Evolutionary conservation across 2,113 vertebrate species (phyloP).

Genomic region (Coreoperca whiteheadi): DNA sequence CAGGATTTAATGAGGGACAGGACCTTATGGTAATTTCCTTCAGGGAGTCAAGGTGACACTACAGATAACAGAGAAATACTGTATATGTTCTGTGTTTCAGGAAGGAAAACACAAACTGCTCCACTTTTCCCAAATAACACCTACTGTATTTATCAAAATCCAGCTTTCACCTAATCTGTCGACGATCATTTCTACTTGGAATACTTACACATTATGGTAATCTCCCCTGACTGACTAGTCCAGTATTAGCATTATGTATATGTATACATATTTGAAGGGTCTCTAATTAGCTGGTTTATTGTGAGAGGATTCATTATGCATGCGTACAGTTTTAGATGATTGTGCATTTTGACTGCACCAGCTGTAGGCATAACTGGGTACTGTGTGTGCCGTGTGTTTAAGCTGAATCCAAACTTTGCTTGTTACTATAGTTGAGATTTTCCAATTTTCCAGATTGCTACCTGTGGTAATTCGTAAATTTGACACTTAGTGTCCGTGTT

Average conservation of each 20-base stretch:
- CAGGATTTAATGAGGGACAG: neutral
- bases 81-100: neutral
- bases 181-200: too few relatives aligned
- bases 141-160: neutral
- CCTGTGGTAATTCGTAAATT: neutral
- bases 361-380: too few relatives aligned
- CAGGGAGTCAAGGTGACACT: constrained; percentile 8
- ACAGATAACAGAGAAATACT: neutral
- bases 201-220: too few relatives aligned
- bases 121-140: neutral
- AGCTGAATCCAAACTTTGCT: too few relatives aligned
- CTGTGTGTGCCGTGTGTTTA: too few relatives aligned
- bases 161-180: neutral
- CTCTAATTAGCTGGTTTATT: neutral
- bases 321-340: neutral
- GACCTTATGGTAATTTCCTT: neutral
- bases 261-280: neutral
- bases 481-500: neutral
- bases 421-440: too few relatives aligned
- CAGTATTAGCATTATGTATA: neutral
- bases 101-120: neutral
- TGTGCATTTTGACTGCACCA: too few relatives aligned
- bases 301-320: neutral
- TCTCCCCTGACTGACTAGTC: too few relatives aligned
- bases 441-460: neutral